These are phyloP conservation scores for Nomada fucata DNA, from an alignment of 2,888 invertebrate species.

Conservation along the genomic window DNA sequence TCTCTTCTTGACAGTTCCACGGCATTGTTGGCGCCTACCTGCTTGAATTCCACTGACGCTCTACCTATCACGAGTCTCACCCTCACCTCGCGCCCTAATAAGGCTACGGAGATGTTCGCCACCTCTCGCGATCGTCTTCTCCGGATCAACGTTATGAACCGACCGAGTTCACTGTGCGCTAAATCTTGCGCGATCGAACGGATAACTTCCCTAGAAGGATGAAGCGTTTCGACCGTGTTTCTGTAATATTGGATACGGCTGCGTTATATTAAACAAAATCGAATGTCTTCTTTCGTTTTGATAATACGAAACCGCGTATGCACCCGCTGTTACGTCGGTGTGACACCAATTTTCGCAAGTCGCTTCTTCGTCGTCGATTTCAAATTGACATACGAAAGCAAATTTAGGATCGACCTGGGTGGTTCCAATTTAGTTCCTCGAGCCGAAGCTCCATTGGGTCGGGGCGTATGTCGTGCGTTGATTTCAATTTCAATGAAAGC, in stretches of 20 bases:
- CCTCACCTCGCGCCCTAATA: conserved; percentile 69
- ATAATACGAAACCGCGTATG: conserved; percentile 12
- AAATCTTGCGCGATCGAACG: conserved; percentile 28
- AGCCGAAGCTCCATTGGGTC: conserved; percentile 26
- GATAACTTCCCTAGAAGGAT: conserved; percentile 33
- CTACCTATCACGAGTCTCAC: conserved; percentile 69
- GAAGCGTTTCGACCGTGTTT: no score
- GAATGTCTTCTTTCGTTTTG: background rate
- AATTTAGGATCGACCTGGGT: conserved; percentile 68
- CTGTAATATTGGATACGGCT: no score
- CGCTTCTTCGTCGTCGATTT: conserved; percentile 5
- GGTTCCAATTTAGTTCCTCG: conserved; percentile 69
- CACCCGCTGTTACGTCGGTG: background rate
- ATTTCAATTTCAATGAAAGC: conserved; percentile 68
- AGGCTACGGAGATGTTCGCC: conserved; percentile 53
- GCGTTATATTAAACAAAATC: no score
- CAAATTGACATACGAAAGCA: conserved; percentile 44
- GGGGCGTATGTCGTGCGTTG: conserved; percentile 47
- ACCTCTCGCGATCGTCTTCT: conserved; percentile 44
- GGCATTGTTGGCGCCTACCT: conserved; percentile 75
- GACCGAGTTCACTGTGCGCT: background rate
- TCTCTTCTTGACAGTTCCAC: conserved; percentile 70
- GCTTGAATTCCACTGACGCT: conserved; percentile 71
- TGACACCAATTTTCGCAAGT: conserved; percentile 37
- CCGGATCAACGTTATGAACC: conserved; percentile 38